Evolutionary conservation across 2,797 vertebrate genomes (phyloP).

Genomic region (Betta splendens): DNA sequence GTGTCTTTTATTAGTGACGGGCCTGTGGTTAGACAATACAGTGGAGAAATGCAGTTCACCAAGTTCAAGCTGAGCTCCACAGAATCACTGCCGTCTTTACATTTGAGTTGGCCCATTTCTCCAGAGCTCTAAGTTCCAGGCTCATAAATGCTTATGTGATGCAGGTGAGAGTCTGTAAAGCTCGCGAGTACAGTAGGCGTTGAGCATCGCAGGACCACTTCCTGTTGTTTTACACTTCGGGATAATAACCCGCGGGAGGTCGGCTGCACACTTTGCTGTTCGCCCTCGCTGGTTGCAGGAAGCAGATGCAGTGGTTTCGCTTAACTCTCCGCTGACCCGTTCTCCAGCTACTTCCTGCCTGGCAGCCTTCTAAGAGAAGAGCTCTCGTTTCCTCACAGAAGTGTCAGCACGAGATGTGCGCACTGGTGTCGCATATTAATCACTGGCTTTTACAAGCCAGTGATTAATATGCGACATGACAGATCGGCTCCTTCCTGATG

Average conservation of each 20-base stretch:
- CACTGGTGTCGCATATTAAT: no score
- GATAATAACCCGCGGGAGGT: conserved; percentile 7
- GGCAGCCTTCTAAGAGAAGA: not conserved
- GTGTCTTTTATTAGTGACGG: conserved; percentile 29
- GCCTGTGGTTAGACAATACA: conserved; percentile 26
- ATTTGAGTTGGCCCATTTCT: no score
- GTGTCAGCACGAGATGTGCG: conserved; percentile 1
- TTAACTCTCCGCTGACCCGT: no score
- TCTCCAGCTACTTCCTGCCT: not conserved
- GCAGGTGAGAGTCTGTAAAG: conserved; percentile 7
- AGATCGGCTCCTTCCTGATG: conserved; percentile 19
- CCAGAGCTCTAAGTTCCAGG: not conserved
- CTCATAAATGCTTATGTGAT: not conserved
- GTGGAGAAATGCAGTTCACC: conserved; percentile 4
- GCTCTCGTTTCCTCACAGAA: not conserved
- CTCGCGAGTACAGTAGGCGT: conserved; percentile 2
- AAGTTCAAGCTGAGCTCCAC: conserved; percentile 23
- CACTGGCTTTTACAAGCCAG: not conserved
- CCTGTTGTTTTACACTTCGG: no score
- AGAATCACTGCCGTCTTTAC: no score
- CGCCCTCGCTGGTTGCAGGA: no score
- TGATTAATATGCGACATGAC: conserved; percentile 20
- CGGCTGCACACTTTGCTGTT: conserved; percentile 4
- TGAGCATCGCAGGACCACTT: conserved; percentile 1
- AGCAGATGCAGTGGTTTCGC: no score